phyloP scores from a whole-genome alignment of 1,140 invertebrate genomes.

The Magallana angulata region DNA sequence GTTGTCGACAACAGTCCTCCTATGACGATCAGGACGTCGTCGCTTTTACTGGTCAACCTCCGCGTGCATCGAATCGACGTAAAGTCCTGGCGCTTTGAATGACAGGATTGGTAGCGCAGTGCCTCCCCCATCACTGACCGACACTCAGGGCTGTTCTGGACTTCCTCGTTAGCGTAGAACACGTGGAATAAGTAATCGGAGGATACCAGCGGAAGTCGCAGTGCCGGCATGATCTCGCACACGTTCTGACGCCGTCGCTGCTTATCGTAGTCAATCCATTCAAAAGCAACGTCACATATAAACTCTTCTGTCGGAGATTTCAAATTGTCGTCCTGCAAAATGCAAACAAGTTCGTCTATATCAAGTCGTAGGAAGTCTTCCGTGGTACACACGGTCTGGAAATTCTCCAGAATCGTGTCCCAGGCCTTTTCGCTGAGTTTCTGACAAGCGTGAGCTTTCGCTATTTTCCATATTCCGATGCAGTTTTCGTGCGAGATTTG shows the following conservation, averaged over 20 bases:
- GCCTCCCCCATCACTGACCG: conserved; percentile 64
- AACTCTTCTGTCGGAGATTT: conserved; percentile 68
- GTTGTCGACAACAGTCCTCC: conserved; percentile 66
- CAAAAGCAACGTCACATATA: conserved; percentile 68
- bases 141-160: conserved; percentile 46
- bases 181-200: conserved; percentile 71
- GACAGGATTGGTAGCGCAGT: conserved; percentile 69
- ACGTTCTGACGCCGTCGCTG: conserved; percentile 59
- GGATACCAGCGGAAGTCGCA: conserved; percentile 67
- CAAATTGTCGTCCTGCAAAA: conserved; percentile 67
- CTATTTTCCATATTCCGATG: conserved; percentile 71
- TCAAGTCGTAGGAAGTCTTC: conserved; percentile 70
- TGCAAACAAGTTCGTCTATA: conserved; percentile 68
- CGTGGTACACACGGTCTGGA: conserved; percentile 64
- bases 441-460: conserved; percentile 68
- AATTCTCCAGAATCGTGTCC: conserved; percentile 68
- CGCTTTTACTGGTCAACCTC: conserved; percentile 61
- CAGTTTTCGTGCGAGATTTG: conserved; percentile 70
- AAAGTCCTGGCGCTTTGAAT: conserved; percentile 63
- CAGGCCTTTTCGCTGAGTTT: conserved; percentile 67
- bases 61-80: conserved; percentile 60
- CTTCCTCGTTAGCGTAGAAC: conserved; percentile 45
- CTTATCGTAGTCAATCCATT: conserved; percentile 68
- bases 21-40: conserved; percentile 67
- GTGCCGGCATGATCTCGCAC: conserved; percentile 61